Percentiles rank a stretch among this genome's conserved stretches.
Conservation (phyloP, 1,140 invertebrate genomes). For the Andrena cerasifolii region DNA sequence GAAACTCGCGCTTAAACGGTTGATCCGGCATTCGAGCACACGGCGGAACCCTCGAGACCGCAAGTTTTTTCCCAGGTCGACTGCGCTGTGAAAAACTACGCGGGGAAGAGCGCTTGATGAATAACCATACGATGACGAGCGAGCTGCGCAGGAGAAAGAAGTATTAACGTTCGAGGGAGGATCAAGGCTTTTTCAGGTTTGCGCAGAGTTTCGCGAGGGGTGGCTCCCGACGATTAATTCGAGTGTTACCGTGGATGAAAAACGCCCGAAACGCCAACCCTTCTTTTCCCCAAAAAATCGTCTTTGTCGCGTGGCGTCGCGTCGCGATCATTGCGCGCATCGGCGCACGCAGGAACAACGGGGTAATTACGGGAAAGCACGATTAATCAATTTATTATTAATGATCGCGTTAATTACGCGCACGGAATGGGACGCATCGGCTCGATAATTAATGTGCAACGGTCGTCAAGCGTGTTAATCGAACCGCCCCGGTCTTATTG, state of each 20-base stretch:
- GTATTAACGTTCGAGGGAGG: constrained; percentile 33
- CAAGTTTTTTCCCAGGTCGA: constrained; percentile 28
- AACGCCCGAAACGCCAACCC: neutral
- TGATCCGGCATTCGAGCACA: neutral
- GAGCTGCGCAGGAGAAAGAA: neutral
- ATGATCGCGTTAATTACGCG: constrained; percentile 35
- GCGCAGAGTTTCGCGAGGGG: neutral
- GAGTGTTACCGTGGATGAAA: constrained; percentile 8
- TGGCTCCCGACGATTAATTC: constrained; percentile 36
- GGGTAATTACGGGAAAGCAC: neutral
- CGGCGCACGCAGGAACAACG: neutral
- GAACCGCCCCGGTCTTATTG: constrained; percentile 13
- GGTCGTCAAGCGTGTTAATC: constrained; percentile 23
- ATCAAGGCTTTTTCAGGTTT: neutral
- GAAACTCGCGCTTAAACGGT: neutral
- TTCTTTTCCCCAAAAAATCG: neutral
- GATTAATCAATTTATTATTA: constrained; percentile 43
- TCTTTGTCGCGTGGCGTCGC: neutral
- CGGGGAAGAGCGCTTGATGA: constrained; percentile 27
- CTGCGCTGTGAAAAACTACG: neutral
- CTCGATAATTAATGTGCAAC: constrained; percentile 24
- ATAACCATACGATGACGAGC: constrained; percentile 50
- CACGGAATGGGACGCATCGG: constrained; percentile 12
- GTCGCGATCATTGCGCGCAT: too few relatives aligned
- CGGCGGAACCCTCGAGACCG: neutral